phyloP scores from a whole-genome alignment of 2,797 vertebrate genomes.

The Gymnopithys bicolor region DNA sequence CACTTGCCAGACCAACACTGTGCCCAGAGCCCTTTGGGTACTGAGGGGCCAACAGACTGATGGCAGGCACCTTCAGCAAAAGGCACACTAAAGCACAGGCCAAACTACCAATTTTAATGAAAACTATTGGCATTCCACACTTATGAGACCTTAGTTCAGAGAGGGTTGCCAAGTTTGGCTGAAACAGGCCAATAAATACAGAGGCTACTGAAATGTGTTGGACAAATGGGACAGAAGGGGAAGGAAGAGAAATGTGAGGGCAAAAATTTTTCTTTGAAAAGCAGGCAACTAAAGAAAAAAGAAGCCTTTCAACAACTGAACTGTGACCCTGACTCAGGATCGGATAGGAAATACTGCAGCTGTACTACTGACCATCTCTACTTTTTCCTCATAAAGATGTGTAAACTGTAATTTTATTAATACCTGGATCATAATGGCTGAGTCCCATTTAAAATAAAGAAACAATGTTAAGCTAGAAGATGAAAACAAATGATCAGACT shows the following conservation, averaged over 20 bases:
- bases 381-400: background rate
- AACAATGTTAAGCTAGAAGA: background rate
- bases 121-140: background rate
- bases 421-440: background rate
- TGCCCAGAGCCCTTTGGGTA: rapidly evolving
- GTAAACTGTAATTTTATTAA: background rate
- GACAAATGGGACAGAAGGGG: background rate
- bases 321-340: background rate
- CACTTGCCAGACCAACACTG: background rate
- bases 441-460: background rate
- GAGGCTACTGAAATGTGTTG: background rate
- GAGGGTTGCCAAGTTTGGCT: background rate
- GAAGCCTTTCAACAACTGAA: background rate
- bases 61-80: background rate
- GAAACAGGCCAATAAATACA: background rate
- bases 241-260: background rate
- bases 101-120: background rate
- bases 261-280: background rate
- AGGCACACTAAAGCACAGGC: background rate
- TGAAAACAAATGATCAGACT: background rate
- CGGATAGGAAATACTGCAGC: background rate
- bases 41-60: background rate
- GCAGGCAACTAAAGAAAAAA: background rate
- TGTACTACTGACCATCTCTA: background rate
- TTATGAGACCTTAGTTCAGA: background rate